A percentile compares a stretch with the other conserved stretches of the same genome.
Conservation (phyloP, 2,888 invertebrate genomes). For the Adela reaumurella region DNA sequence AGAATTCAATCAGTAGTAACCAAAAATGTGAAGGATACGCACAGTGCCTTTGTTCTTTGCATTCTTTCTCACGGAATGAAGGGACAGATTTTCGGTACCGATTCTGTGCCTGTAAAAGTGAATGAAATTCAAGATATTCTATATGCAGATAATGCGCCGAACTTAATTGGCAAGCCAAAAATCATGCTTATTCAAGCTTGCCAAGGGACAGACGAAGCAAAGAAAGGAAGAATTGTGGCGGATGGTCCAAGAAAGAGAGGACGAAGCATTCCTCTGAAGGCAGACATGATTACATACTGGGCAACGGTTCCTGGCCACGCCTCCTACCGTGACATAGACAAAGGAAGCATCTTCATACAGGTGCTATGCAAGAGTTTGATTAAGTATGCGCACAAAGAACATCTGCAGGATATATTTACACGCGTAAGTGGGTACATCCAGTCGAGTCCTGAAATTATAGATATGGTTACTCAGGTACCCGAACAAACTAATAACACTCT, state of each 20-base stretch:
- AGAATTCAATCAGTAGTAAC: conserved; percentile 28
- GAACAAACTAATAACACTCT: too few species aligned
- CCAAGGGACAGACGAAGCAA: conserved; percentile 25
- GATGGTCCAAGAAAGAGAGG: conserved; percentile 22
- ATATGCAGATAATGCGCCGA: conserved; percentile 27
- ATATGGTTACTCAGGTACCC: too few species aligned
- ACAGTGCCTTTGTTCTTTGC: conserved; percentile 42
- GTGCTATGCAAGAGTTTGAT: conserved; percentile 26
- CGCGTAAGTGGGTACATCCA: conserved; percentile 28
- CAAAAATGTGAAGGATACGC: conserved; percentile 22
- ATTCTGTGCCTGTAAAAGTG: conserved; percentile 37
- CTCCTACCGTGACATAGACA: conserved; percentile 29
- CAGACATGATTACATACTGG: conserved; percentile 38
- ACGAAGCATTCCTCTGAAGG: conserved; percentile 23
- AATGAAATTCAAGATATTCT: conserved; percentile 35
- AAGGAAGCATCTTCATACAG: conserved; percentile 42
- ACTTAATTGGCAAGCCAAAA: conserved; percentile 33
- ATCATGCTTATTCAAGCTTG: conserved; percentile 43
- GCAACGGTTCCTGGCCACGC: conserved; percentile 43
- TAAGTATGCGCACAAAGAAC: conserved; percentile 22
- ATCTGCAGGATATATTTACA: conserved; percentile 35
- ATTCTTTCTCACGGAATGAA: conserved; percentile 42
- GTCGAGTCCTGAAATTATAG: too few species aligned
- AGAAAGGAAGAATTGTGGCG: conserved; percentile 21
- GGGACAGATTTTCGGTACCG: conserved; percentile 39